A percentile compares a stretch with the other conserved stretches of the same genome.
phyloP scores from a whole-genome alignment of 2,888 invertebrate species.

The Brachypterus glaber region DNA sequence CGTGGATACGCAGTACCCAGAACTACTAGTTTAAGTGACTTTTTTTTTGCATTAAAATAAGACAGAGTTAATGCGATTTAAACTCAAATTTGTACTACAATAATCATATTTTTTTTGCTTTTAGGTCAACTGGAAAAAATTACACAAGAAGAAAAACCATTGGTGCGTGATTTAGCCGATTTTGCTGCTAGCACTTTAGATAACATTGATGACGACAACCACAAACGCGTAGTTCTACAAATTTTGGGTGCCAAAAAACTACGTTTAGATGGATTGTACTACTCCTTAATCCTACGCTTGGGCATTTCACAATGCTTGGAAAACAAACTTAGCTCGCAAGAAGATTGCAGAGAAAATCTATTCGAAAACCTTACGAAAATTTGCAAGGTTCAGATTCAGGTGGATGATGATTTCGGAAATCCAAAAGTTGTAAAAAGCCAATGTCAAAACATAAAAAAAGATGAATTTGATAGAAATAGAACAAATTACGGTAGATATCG shows the following conservation, averaged over 20 bases:
- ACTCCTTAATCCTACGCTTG: slow-evolving; percentile 39
- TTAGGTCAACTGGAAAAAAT: slow-evolving; percentile 26
- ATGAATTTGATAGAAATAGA: slow-evolving; percentile 25
- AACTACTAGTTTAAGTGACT: too few species aligned
- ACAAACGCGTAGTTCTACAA: slow-evolving; percentile 42
- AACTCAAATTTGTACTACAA: too few species aligned
- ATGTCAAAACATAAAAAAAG: slow-evolving; percentile 40
- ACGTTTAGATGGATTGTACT: slow-evolving; percentile 36
- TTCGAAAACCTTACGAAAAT: slow-evolving; percentile 40
- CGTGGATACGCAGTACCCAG: too few species aligned
- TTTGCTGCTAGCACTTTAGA: slow-evolving; percentile 43
- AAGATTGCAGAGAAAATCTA: slow-evolving; percentile 29
- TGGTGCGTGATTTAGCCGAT: slow-evolving; percentile 36
- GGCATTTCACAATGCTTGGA: slow-evolving; percentile 41
- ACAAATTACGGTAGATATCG: slow-evolving; percentile 25
- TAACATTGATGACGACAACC: slow-evolving; percentile 42
- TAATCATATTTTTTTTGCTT: too few species aligned
- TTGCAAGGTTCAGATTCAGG: slow-evolving; percentile 46
- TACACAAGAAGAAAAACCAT: slow-evolving; percentile 26
- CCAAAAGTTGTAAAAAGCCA: slow-evolving; percentile 44
- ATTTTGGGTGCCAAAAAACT: slow-evolving; percentile 40
- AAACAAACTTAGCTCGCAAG: slow-evolving; percentile 19
- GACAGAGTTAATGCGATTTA: too few species aligned
- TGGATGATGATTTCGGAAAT: slow-evolving; percentile 35
- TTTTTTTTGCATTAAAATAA: too few species aligned